Percentiles rank a stretch among this genome's conserved stretches.
Conservation (phyloP, 2,797 vertebrate species). For the Chelon auratus region DNA sequence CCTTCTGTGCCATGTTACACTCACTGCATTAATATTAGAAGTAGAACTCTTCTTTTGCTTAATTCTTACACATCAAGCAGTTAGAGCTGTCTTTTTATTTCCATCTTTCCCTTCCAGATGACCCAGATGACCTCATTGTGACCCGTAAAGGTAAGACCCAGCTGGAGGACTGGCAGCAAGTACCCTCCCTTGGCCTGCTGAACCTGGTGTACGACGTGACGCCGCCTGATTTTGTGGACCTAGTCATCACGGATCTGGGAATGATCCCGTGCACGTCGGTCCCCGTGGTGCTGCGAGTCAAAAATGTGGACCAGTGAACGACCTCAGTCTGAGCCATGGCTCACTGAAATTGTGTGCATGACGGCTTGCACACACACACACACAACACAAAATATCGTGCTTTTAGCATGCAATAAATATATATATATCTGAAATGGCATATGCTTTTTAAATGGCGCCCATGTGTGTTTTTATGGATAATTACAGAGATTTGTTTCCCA, state of each 20-base stretch:
- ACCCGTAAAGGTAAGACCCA: conserved; percentile 85
- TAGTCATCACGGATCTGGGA: conserved; percentile 98
- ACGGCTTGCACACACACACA: conserved; percentile 15
- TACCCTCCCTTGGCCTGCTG: conserved; percentile 88
- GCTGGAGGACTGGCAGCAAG: conserved; percentile 89
- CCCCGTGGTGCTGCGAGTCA: conserved; percentile 96
- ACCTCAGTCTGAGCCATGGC: conserved; percentile 14
- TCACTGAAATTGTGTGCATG: conserved; percentile 36
- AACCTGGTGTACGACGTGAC: conserved; percentile 98
- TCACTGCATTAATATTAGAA: too few species aligned
- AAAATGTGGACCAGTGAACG: conserved; percentile 92
- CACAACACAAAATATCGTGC: conserved; percentile 64
- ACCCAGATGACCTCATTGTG: conserved; percentile 92
- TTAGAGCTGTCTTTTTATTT: neutral
- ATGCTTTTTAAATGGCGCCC: conserved; percentile 69
- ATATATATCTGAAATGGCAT: conserved; percentile 78
- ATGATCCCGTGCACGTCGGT: conserved; percentile 99
- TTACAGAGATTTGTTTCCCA: conserved; percentile 10
- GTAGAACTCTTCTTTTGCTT: too few species aligned
- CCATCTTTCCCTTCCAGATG: conserved; percentile 82
- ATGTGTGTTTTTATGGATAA: conserved; percentile 55
- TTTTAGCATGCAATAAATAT: conserved; percentile 85
- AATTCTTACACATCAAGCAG: too few species aligned
- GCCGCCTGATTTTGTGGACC: conserved; percentile 94
- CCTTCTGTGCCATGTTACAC: neutral